Base-by-base conservation (phyloP, 2,113 vertebrate genomes). In the Corythornis vintsioides region DNA sequence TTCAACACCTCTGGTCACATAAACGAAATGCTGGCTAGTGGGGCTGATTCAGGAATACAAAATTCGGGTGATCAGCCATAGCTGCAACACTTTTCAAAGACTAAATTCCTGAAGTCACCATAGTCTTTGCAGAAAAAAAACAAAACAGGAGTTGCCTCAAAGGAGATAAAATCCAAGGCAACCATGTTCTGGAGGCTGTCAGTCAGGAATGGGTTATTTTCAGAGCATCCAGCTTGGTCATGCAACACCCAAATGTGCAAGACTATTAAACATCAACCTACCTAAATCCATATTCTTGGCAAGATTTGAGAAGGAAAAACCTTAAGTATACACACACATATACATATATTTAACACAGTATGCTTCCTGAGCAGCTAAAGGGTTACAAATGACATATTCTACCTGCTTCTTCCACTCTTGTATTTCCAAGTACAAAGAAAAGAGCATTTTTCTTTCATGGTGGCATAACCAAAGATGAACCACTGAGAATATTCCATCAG, bases 261-360 rank as follows among this genome's bases (percentile, higher is more conserved):
- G 25, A 19, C 16, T 29, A 56, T 35, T 47, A 64, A 91, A 86
- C 26, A 48, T 3, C 24, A 42, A 66, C 13, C 55, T 52, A 22
- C 2, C 2, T 17, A 67, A 40, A 15, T 1, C 20, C 28, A 11
- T 43, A 20, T 6, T 59, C 70, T 67, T 26, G 50, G 74, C 22
- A 29, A 52, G 22, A 33, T 3, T 55, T 53, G n/a, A 18, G 67
- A 70, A 20, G 45, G 29, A 53, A 57, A 81, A 83, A 14, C 3
- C 2, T 11, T 59, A 55, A 48, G 11, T 1, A 21, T 0, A 11
- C 3, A 35, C 20, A 60, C 12, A 35, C 11, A 67, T 3, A 25
- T 3, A 31, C 0, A 33, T 8, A 16, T 17, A 8, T 16, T 86
- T 20, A 82, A 75, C 21, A 29, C 25, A 25, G 5, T 2, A 9